Evolutionary conservation across 1,140 invertebrate genomes (phyloP).

Genomic region (Cherax destructor): DNA sequence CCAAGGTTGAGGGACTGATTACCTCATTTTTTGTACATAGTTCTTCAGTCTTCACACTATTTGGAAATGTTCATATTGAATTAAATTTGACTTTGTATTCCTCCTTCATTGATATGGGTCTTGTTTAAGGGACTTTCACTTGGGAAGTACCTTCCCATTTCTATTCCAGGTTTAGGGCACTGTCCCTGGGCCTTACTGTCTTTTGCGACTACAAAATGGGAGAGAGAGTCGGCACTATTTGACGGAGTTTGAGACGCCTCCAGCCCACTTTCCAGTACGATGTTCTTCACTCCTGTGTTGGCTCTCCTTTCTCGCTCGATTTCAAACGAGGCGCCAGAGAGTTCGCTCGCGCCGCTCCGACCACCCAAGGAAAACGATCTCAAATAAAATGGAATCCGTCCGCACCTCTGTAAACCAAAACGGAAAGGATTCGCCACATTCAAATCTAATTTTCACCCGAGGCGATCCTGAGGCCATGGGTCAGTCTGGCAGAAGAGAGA

Average conservation of each 20-base stretch:
- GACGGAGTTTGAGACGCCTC: slow-evolving; percentile 52
- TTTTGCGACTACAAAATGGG: slow-evolving; percentile 54
- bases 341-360: slow-evolving; percentile 19
- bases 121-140: neutral
- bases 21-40: neutral
- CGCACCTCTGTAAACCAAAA: slow-evolving; percentile 34
- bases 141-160: neutral
- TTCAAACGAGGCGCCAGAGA: slow-evolving; percentile 16
- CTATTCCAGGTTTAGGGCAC: slow-evolving; percentile 26
- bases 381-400: slow-evolving; percentile 82
- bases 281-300: slow-evolving; percentile 47
- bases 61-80: neutral
- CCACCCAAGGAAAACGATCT: slow-evolving; percentile 76
- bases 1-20: too few species aligned
- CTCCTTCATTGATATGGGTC: neutral
- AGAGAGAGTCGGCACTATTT: slow-evolving; percentile 58
- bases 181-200: slow-evolving; percentile 49
- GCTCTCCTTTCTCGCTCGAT: slow-evolving; percentile 25
- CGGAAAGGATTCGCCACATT: slow-evolving; percentile 66
- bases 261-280: slow-evolving; percentile 59
- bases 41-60: neutral
- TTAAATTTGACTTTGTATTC: neutral
- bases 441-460: slow-evolving; percentile 68
- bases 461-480: slow-evolving; percentile 56
- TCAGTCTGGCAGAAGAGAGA: slow-evolving; percentile 56